Conservation (phyloP, 2,797 vertebrate genomes). For the Trachops cirrhosus region DNA sequence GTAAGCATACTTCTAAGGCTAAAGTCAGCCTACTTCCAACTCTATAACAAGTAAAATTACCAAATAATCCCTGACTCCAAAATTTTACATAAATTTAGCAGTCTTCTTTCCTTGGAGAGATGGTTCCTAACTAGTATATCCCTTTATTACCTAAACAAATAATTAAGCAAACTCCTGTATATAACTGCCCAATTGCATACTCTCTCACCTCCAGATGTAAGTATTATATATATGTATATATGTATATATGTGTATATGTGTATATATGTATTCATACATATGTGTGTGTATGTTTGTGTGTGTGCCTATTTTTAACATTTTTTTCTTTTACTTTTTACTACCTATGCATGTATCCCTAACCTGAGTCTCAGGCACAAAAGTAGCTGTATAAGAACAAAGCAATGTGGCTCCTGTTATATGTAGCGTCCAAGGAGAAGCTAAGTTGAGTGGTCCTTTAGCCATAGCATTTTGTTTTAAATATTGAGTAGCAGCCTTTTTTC, state of each 20-base stretch:
- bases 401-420: neutral
- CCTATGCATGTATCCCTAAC: neutral
- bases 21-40: neutral
- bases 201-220: neutral
- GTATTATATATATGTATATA: neutral
- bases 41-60: neutral
- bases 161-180: neutral
- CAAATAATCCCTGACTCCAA: neutral
- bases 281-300: too few relatives aligned
- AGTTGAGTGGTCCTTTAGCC: neutral
- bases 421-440: neutral
- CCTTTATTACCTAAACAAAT: neutral
- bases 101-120: neutral
- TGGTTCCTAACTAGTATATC: neutral
- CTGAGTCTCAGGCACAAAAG: neutral
- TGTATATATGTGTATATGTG: too few relatives aligned
- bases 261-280: too few relatives aligned
- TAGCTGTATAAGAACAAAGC: neutral
- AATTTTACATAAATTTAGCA: neutral
- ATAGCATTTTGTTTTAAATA: neutral
- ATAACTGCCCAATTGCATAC: neutral
- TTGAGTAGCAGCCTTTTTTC: neutral
- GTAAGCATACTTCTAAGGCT: neutral
- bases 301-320: neutral
- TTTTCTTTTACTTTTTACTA: neutral